These are phyloP conservation scores for Chlorops oryzae DNA, from an alignment of 1,140 invertebrate genomes.

Conservation along the genomic window DNA sequence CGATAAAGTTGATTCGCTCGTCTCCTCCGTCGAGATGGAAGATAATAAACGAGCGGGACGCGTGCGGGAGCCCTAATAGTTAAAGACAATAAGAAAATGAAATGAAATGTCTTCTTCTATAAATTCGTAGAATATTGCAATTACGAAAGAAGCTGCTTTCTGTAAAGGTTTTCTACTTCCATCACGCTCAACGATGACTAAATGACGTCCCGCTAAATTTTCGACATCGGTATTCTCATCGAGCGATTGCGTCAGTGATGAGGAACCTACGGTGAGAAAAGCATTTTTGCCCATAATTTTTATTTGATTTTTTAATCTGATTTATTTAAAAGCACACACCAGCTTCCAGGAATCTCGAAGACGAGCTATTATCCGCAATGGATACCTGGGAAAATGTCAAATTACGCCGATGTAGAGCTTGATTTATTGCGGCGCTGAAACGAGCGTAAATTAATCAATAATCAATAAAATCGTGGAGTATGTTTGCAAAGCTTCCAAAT, in stretches of 20 bases:
- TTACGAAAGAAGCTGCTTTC: constrained; percentile 45
- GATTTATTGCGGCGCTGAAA: constrained; percentile 51
- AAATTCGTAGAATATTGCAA: constrained; percentile 1
- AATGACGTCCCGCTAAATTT: constrained; percentile 64
- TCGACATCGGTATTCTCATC: constrained; percentile 63
- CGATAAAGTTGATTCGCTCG: constrained; percentile 41
- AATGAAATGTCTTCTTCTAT: not conserved
- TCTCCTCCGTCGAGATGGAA: constrained; percentile 53
- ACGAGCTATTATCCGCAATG: constrained; percentile 46
- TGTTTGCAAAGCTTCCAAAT: too few species aligned
- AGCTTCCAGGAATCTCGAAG: constrained; percentile 53
- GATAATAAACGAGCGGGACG: constrained; percentile 36
- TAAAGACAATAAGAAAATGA: not conserved
- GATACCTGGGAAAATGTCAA: constrained; percentile 42
- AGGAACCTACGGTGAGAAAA: constrained; percentile 38
- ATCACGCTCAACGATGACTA: constrained; percentile 52
- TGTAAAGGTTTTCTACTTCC: constrained; percentile 33
- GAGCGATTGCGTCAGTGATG: constrained; percentile 45
- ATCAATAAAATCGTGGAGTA: too few species aligned
- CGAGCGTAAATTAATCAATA: too few species aligned
- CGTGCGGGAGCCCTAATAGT: constrained; percentile 34
- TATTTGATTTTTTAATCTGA: too few species aligned
- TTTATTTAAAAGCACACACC: constrained; percentile 40
- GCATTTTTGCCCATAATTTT: not conserved
- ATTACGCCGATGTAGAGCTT: constrained; percentile 36